These are phyloP conservation scores for Schizotus pectinicornis DNA, from an alignment of 2,888 invertebrate genomes.

Conservation along the genomic window DNA sequence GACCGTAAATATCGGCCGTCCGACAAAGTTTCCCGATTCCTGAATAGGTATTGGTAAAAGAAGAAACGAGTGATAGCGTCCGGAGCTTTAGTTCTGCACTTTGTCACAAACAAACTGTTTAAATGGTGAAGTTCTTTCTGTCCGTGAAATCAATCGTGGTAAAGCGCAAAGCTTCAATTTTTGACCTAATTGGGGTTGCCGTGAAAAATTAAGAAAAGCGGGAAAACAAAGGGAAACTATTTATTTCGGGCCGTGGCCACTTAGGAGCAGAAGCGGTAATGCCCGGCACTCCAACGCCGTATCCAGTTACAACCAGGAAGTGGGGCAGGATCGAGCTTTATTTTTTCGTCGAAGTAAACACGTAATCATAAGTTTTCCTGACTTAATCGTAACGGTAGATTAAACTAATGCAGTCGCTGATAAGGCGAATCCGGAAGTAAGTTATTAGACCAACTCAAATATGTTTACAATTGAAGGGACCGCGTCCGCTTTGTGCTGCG, in stretches of 20 bases:
- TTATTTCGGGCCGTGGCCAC: constrained; percentile 13
- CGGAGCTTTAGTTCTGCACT: too few relatives aligned
- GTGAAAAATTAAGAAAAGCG: too few relatives aligned
- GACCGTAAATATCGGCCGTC: too few relatives aligned
- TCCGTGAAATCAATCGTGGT: too few relatives aligned
- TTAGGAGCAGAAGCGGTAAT: constrained; percentile 8
- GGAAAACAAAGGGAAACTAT: not conserved
- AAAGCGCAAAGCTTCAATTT: too few relatives aligned
- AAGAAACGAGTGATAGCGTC: too few relatives aligned
- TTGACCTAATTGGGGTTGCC: too few relatives aligned
- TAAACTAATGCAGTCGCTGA: constrained; percentile 18
- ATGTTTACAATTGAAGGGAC: constrained; percentile 7
- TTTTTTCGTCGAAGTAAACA: constrained; percentile 24
- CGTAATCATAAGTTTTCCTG: constrained; percentile 25
- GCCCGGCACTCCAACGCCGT: constrained; percentile 14
- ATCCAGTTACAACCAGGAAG: constrained; percentile 15
- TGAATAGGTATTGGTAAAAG: too few relatives aligned
- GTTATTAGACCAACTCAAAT: constrained; percentile 10
- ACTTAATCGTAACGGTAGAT: constrained; percentile 18
- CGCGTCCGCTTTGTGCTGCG: not conserved
- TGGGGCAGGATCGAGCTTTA: constrained; percentile 12
- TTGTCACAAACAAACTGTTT: too few relatives aligned
- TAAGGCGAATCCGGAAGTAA: constrained; percentile 16
- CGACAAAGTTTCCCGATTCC: too few relatives aligned
- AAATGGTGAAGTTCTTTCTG: too few relatives aligned